Evolutionary conservation across 2,113 vertebrate species (phyloP).

Genomic region (Hirundichthys speculiger): DNA sequence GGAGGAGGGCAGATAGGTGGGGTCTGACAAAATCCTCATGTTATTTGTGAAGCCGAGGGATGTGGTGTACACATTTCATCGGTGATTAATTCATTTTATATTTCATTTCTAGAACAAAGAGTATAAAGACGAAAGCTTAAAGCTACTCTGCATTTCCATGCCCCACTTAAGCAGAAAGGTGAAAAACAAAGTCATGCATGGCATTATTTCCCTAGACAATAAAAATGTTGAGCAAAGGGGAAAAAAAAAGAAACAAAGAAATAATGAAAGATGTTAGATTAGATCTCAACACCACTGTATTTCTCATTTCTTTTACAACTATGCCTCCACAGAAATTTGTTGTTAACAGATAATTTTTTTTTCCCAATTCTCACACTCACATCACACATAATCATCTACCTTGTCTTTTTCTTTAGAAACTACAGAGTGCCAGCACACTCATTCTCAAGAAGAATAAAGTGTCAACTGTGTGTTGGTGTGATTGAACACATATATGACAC

Average conservation of each 20-base stretch:
- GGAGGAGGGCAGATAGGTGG: constrained; percentile 20
- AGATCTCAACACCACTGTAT: constrained; percentile 21
- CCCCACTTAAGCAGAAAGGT: constrained; percentile 63
- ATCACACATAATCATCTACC: constrained; percentile 15
- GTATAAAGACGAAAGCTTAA: constrained; percentile 26
- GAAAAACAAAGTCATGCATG: constrained; percentile 63
- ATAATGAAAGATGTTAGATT: constrained; percentile 35
- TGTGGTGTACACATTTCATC: constrained; percentile 20
- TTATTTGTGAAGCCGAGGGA: constrained; percentile 18
- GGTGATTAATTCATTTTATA: constrained; percentile 10
- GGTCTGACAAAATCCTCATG: constrained; percentile 28
- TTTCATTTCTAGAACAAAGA: constrained; percentile 22
- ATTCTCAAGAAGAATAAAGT: constrained; percentile 19
- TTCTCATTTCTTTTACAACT: constrained; percentile 14
- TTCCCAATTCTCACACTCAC: constrained; percentile 25
- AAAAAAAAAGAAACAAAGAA: constrained; percentile 44
- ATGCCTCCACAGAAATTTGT: constrained; percentile 21
- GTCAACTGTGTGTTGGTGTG: background rate
- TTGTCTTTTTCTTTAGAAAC: constrained; percentile 13
- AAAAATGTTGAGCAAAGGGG: constrained; percentile 41
- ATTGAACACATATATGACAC: constrained; percentile 8
- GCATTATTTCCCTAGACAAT: constrained; percentile 60
- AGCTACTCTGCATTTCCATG: constrained; percentile 54
- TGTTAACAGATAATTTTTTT: constrained; percentile 27
- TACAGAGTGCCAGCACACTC: constrained; percentile 19